Evolutionary conservation across 2,888 invertebrate genomes (phyloP).

Genomic region (Diaprepes abbreviatus): DNA sequence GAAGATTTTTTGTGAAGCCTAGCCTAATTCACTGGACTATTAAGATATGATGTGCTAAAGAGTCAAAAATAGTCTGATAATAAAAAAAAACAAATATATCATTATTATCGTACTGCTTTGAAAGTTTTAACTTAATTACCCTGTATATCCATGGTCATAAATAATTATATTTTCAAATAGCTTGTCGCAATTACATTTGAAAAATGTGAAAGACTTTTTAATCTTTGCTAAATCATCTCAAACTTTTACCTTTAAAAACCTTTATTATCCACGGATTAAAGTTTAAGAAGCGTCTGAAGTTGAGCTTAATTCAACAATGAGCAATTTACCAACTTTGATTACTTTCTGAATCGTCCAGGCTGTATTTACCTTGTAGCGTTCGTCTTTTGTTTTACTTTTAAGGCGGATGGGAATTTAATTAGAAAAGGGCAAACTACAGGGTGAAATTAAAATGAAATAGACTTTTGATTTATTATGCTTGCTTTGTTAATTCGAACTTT

Average conservation of each 20-base stretch:
- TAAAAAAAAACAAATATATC: too few species aligned
- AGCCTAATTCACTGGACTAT: too few species aligned
- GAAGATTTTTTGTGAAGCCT: too few species aligned
- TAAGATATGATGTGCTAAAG: too few species aligned
- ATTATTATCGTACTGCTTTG: too few species aligned
- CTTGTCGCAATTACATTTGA: conserved; percentile 13
- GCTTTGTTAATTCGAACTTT: conserved; percentile 1
- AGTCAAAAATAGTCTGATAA: too few species aligned
- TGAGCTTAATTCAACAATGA: conserved; percentile 62
- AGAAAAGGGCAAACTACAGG: conserved; percentile 21
- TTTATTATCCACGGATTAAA: conserved; percentile 60
- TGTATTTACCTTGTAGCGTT: conserved; percentile 47
- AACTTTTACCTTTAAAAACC: conserved; percentile 55
- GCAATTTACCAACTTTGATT: conserved; percentile 66
- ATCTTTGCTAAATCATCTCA: conserved; percentile 44
- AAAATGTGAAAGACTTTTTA: conserved; percentile 16
- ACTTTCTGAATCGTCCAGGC: conserved; percentile 57
- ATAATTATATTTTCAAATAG: neutral
- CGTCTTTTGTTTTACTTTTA: conserved; percentile 32
- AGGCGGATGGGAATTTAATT: conserved; percentile 27
- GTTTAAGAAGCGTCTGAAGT: conserved; percentile 59
- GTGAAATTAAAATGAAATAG: conserved; percentile 11
- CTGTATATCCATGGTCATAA: too few species aligned
- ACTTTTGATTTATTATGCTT: conserved; percentile 13
- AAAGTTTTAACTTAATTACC: too few species aligned